These are phyloP conservation scores for Dinoponera quadriceps DNA, from an alignment of 1,140 invertebrate genomes.

Conservation along the genomic window DNA sequence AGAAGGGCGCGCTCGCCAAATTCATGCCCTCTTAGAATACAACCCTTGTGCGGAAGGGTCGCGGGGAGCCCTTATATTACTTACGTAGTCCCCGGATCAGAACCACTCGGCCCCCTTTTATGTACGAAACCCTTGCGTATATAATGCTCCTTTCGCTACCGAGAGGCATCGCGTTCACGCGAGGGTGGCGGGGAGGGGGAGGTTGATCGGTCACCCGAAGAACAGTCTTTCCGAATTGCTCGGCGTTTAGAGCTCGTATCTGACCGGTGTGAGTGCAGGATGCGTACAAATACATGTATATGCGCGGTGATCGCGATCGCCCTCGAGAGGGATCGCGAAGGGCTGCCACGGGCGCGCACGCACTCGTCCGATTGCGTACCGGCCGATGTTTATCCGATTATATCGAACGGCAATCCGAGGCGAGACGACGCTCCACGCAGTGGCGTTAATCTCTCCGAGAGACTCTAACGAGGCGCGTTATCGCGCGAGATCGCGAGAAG, in stretches of 20 bases:
- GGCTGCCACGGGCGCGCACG: background rate
- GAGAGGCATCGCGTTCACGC: constrained; percentile 58
- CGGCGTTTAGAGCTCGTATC: constrained; percentile 84
- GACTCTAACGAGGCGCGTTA: constrained; percentile 15
- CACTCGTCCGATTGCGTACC: constrained; percentile 67
- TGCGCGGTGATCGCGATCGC: constrained; percentile 62
- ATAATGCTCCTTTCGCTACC: constrained; percentile 70
- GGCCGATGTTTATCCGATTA: constrained; percentile 74
- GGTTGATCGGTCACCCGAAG: constrained; percentile 57
- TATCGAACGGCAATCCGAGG: constrained; percentile 62
- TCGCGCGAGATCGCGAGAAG: constrained; percentile 17
- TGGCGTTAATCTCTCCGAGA: constrained; percentile 57
- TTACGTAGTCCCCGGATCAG: constrained; percentile 76
- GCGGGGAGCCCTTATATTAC: constrained; percentile 81
- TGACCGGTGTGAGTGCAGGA: constrained; percentile 76
- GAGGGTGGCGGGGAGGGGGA: constrained; percentile 67
- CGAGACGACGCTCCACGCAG: constrained; percentile 16
- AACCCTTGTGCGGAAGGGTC: constrained; percentile 81
- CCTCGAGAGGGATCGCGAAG: background rate
- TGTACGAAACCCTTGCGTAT: constrained; percentile 73
- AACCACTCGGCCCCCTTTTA: constrained; percentile 75
- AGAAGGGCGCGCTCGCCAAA: constrained; percentile 71
- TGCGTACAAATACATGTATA: constrained; percentile 77
- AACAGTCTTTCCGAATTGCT: constrained; percentile 81
- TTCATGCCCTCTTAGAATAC: constrained; percentile 82